Evolutionary conservation across 2,888 invertebrate genomes (phyloP).

Genomic region (Cynaeus angustus): DNA sequence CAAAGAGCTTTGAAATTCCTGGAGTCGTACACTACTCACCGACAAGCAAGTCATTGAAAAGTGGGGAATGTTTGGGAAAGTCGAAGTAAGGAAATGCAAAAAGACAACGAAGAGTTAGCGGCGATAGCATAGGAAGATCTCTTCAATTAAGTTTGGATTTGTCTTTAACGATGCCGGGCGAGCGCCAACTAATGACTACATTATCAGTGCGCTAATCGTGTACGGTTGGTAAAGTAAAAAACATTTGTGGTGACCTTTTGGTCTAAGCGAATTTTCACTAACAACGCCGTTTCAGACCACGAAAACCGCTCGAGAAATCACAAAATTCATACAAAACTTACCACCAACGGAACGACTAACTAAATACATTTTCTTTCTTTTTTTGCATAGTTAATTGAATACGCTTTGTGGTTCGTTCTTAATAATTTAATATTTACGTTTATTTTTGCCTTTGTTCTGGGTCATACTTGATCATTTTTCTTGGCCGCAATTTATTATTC

Average conservation of each 20-base stretch:
- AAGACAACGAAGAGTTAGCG: conserved; percentile 44
- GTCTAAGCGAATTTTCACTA: conserved; percentile 35
- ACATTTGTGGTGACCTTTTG: conserved; percentile 42
- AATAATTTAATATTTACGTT: conserved; percentile 24
- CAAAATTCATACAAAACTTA: no score
- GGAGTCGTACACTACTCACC: conserved; percentile 14
- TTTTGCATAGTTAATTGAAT: no score
- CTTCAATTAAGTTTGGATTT: conserved; percentile 51
- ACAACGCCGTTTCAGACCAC: no score
- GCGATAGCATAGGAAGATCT: conserved; percentile 44
- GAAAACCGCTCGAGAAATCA: no score
- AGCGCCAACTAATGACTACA: conserved; percentile 51
- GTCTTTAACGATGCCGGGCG: conserved; percentile 49
- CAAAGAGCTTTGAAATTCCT: conserved; percentile 14
- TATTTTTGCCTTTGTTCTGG: conserved; percentile 30
- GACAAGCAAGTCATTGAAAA: conserved; percentile 23
- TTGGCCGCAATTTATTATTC: conserved; percentile 28
- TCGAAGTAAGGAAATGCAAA: conserved; percentile 37
- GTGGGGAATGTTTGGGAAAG: conserved; percentile 21
- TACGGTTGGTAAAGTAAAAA: conserved; percentile 49
- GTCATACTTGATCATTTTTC: conserved; percentile 24
- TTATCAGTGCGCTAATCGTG: conserved; percentile 51
- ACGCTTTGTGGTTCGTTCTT: no score
- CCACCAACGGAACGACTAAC: no score
- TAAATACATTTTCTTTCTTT: no score